Evolutionary conservation across 2,797 vertebrate genomes (phyloP), one percentile per base, ranked within the genome.

Genomic region (Cottoperca gobio): DNA sequence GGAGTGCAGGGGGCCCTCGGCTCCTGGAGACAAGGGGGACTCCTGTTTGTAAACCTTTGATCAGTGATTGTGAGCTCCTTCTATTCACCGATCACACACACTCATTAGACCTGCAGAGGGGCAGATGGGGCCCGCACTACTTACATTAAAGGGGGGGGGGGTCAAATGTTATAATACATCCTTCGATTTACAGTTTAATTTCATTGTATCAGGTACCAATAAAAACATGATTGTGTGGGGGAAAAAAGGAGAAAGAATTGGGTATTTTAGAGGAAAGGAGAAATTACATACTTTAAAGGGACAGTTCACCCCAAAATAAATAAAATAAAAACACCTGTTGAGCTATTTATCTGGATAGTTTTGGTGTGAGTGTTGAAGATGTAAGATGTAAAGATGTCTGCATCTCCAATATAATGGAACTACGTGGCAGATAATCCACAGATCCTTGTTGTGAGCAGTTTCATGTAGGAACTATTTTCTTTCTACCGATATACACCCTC

Each of bases 11-110:
- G 79, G 76, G n/a, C n/a, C 66, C 76, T 79, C 11, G 16, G 42
- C 49, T 78, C 72, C 67, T 61, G 58, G 13, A 73, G 62, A 84
- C 76, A 81, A 78, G 68, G 39, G 54, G 37, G 43, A 0, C 68
- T 67, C 65, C 71, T 82, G 77, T 89, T 59, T 39, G 70, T 12
- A 24, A 73, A 61, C 17, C 78, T 84, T 81, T 90, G 78, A 82
- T 89, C 64, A 3, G 23, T 5, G 49, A 54, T 61, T 42, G 24
- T 31, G 67, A 66, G 75, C 67, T 68, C 19, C 52, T 52, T 82
- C 63, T 43, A 33, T 35, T 35, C 46, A 39, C 46, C 39, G 73
- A 78, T 67, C 72, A 76, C 57, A 39, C 19, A 39, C n/a, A 23
- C n/a, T 70, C 70, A 70, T 73, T 59, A 64, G 64, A 75, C 60